These are phyloP conservation scores for Poeciliopsis turrubarensis DNA, from an alignment of 2,113 vertebrate genomes.

Conservation along the genomic window DNA sequence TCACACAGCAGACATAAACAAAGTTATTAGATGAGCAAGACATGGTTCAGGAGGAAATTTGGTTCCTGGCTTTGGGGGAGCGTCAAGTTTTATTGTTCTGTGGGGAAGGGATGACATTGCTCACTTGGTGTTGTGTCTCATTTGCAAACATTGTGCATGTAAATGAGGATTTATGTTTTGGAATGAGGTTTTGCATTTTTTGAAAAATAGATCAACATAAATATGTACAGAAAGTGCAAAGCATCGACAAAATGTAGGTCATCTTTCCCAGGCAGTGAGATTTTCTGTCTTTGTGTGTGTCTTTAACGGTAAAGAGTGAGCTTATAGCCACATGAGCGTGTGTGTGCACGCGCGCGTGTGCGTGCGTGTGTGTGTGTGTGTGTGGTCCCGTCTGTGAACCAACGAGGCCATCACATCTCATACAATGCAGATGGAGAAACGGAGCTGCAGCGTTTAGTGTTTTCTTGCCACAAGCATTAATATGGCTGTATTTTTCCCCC, in stretches of 20 bases:
- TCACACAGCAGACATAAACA: conserved; percentile 73
- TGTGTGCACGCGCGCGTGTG: neutral
- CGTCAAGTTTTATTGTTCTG: conserved; percentile 68
- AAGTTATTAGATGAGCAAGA: conserved; percentile 73
- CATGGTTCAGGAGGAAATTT: conserved; percentile 59
- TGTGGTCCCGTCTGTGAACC: conserved; percentile 50
- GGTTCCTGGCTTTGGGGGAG: conserved; percentile 31
- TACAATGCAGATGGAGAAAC: conserved; percentile 79
- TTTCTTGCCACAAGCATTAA: conserved; percentile 72
- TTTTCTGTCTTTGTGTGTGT: conserved; percentile 44
- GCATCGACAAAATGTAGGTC: conserved; percentile 70
- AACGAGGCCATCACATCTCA: conserved; percentile 50
- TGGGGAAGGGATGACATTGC: conserved; percentile 57
- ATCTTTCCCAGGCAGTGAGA: conserved; percentile 54
- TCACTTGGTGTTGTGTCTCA: conserved; percentile 23
- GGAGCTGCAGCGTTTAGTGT: conserved; percentile 62
- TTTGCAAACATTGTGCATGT: conserved; percentile 52
- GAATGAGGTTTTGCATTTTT: conserved; percentile 21
- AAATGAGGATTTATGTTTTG: conserved; percentile 68
- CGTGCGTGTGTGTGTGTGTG: neutral
- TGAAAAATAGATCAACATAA: conserved; percentile 64
- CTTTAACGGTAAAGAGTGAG: conserved; percentile 39
- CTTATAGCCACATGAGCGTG: neutral
- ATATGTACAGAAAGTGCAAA: conserved; percentile 65
- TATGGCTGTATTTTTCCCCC: conserved; percentile 67